Evolutionary conservation across 2,113 vertebrate species (phyloP).

Genomic region (Baryphthengus martii): DNA sequence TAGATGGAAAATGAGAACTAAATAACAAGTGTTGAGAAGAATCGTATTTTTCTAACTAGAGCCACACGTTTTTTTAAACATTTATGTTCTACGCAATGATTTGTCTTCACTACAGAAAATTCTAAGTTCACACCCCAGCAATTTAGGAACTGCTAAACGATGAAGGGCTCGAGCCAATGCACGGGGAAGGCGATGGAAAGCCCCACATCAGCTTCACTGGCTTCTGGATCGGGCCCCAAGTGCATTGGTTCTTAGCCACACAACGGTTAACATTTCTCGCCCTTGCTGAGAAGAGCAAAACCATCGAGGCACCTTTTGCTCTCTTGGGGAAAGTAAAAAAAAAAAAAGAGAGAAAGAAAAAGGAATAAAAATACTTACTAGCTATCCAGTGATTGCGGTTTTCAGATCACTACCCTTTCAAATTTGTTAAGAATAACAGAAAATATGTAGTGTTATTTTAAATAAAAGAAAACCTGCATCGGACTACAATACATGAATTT

Average conservation of each 20-base stretch:
- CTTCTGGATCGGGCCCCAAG: slow-evolving; percentile 25
- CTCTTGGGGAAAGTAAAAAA: not conserved
- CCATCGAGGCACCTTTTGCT: slow-evolving; percentile 45
- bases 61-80: slow-evolving; percentile 60
- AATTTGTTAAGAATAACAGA: slow-evolving; percentile 54
- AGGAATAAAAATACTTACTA: not conserved
- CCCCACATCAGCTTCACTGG: not conserved
- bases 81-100: slow-evolving; percentile 64
- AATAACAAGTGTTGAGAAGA: slow-evolving; percentile 68
- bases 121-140: slow-evolving; percentile 60
- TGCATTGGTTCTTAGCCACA: slow-evolving; percentile 69
- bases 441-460: too few relatives aligned
- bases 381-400: slow-evolving; percentile 75
- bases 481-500: too few relatives aligned
- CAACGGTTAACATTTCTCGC: slow-evolving; percentile 67
- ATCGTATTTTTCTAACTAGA: slow-evolving; percentile 49
- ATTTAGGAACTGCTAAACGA: slow-evolving; percentile 54
- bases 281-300: slow-evolving; percentile 65
- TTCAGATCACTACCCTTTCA: slow-evolving; percentile 62
- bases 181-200: not conserved
- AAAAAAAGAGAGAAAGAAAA: not conserved
- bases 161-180: not conserved
- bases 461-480: too few relatives aligned
- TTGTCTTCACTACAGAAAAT: slow-evolving; percentile 70
- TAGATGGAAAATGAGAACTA: slow-evolving; percentile 80